These are phyloP conservation scores for Thecophora atra DNA, from an alignment of 2,888 invertebrate genomes.

Conservation along the genomic window DNA sequence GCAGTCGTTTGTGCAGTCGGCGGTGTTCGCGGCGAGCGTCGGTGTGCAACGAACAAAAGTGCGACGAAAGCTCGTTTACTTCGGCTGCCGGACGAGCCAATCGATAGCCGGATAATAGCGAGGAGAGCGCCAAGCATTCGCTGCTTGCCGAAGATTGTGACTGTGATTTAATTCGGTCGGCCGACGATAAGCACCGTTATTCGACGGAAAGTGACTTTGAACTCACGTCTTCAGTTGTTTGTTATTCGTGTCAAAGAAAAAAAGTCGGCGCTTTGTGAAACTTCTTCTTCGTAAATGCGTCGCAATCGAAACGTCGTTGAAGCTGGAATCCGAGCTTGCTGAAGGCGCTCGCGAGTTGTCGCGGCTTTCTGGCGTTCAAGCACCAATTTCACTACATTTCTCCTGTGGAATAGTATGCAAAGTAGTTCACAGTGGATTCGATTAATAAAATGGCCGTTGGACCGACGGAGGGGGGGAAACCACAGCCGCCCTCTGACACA, in stretches of 20 bases:
- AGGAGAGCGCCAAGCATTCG: slow-evolving; percentile 10
- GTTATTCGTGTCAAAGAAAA: not conserved
- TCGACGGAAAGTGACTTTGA: slow-evolving; percentile 29
- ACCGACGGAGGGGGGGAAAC: slow-evolving; percentile 67
- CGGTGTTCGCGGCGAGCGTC: not conserved
- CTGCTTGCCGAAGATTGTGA: slow-evolving; percentile 19
- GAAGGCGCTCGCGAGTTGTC: not conserved
- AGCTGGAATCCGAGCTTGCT: slow-evolving; percentile 9
- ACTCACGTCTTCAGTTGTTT: not conserved
- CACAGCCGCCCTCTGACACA: slow-evolving; percentile 64
- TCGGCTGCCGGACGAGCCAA: slow-evolving; percentile 1
- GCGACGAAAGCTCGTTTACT: slow-evolving; percentile 18
- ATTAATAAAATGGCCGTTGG: slow-evolving; percentile 68
- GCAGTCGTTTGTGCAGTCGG: slow-evolving; percentile 9
- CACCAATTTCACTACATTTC: slow-evolving; percentile 50
- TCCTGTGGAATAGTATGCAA: slow-evolving; percentile 65
- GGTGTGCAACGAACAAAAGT: not conserved
- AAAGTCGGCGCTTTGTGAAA: slow-evolving; percentile 7
- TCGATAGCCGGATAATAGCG: slow-evolving; percentile 24
- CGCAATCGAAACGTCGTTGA: not conserved
- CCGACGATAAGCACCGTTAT: not conserved
- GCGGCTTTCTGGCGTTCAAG: slow-evolving; percentile 8
- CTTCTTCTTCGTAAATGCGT: not conserved
- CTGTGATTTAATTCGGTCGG: slow-evolving; percentile 15
- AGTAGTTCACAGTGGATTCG: slow-evolving; percentile 67